These are phyloP conservation scores for Murina feae DNA, from an alignment of 2,113 vertebrate genomes.

Conservation along the genomic window DNA sequence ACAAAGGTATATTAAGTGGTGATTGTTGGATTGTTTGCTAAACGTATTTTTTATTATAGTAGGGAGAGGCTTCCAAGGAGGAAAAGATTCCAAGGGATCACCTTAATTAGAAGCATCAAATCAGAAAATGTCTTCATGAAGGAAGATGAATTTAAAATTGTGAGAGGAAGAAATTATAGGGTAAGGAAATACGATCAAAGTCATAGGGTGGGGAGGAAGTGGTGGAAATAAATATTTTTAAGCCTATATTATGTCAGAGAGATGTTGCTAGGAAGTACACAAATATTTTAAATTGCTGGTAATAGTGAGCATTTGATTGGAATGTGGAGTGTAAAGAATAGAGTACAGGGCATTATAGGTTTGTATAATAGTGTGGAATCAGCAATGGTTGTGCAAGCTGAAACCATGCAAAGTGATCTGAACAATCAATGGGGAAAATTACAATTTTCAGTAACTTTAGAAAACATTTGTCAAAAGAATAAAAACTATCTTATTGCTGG, in stretches of 20 bases:
- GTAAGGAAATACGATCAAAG: not conserved
- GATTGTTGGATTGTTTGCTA: not conserved
- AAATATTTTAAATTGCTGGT: not conserved
- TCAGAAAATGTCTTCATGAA: not conserved
- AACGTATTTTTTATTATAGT: not conserved
- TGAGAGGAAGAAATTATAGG: not conserved
- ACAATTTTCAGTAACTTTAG: not conserved
- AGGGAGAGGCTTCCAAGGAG: not conserved
- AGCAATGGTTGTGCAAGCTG: not conserved
- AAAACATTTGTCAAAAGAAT: not conserved
- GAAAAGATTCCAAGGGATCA: not conserved
- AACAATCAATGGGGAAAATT: conserved; percentile 6
- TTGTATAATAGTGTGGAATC: not conserved
- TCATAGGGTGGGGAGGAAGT: not conserved
- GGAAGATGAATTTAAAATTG: not conserved
- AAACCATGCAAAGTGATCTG: not conserved
- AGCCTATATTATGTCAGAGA: not conserved
- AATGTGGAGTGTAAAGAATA: not conserved
- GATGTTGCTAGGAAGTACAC: not conserved
- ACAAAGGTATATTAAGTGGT: not conserved
- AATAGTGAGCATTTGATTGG: not conserved
- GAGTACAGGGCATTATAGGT: not conserved
- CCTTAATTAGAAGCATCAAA: not conserved
- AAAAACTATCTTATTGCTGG: not conserved
- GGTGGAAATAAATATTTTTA: not conserved